These are phyloP conservation scores for Cercopithecus neglectus DNA, from an alignment of 2,797 vertebrate genomes.

Conservation along the genomic window DNA sequence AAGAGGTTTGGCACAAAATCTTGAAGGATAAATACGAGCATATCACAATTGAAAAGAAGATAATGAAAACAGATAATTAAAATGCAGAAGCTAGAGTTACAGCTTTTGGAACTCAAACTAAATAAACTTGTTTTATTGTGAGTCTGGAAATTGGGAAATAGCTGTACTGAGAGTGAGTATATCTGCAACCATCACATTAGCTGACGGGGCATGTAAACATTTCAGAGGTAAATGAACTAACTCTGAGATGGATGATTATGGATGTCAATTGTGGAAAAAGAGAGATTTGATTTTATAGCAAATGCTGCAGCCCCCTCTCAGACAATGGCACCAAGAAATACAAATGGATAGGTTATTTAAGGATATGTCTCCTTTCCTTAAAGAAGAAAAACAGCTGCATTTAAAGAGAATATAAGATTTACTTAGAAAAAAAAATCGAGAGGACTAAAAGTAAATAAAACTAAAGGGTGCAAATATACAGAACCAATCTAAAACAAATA, in stretches of 20 bases:
- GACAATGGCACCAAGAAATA: background rate
- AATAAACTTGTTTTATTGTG: background rate
- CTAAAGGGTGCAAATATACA: background rate
- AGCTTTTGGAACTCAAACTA: background rate
- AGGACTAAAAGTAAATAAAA: background rate
- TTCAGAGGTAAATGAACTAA: background rate
- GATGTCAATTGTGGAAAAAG: background rate
- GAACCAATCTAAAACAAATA: background rate
- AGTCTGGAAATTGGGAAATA: background rate
- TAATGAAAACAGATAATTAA: background rate
- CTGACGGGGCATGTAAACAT: background rate
- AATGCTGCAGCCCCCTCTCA: rapidly evolving
- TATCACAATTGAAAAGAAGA: background rate
- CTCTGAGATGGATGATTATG: background rate
- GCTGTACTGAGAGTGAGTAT: background rate
- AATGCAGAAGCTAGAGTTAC: background rate
- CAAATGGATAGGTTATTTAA: background rate
- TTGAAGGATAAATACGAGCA: background rate
- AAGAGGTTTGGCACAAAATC: background rate
- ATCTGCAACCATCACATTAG: background rate
- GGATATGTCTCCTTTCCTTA: background rate
- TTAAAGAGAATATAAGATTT: background rate
- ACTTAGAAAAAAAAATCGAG: background rate
- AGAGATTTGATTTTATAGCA: background rate
- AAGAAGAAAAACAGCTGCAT: background rate